Evolutionary conservation across 2,113 vertebrate species (phyloP).

Genomic region (Nibea coibor): DNA sequence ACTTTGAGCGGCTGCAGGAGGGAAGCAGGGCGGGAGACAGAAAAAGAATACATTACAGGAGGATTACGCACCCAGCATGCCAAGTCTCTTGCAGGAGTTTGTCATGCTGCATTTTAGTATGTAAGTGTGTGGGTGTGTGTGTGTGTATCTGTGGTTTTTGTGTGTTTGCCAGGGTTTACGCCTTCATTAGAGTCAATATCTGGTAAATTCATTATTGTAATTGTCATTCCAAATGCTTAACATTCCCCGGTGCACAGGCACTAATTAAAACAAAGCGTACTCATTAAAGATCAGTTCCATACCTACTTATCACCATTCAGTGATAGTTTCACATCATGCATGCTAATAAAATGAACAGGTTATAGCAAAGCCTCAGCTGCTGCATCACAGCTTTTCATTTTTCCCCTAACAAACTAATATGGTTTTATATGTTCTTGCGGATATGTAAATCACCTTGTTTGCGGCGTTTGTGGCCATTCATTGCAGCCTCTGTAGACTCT

Average conservation of each 20-base stretch:
- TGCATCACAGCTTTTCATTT: constrained; percentile 2
- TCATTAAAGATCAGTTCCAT: constrained; percentile 68
- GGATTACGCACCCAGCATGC: constrained; percentile 60
- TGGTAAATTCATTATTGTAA: constrained; percentile 55
- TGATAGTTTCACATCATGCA: constrained; percentile 57
- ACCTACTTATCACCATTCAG: constrained; percentile 59
- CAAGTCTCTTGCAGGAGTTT: constrained; percentile 65
- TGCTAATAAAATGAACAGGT: constrained; percentile 50
- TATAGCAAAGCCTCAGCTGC: background rate
- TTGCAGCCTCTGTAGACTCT: constrained; percentile 50
- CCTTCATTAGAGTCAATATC: constrained; percentile 53
- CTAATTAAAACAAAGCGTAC: constrained; percentile 68
- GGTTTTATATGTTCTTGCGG: constrained; percentile 12
- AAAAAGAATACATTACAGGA: constrained; percentile 68
- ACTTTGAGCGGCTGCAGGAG: constrained; percentile 52
- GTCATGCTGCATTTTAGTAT: constrained; percentile 65
- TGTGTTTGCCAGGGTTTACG: constrained; percentile 33
- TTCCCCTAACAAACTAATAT: constrained; percentile 16
- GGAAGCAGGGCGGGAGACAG: constrained; percentile 25
- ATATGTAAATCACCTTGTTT: constrained; percentile 56
- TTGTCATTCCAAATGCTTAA: constrained; percentile 52
- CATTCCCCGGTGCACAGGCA: constrained; percentile 30
- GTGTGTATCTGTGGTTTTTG: constrained; percentile 1
- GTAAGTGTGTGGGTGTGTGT: constrained; percentile 30
- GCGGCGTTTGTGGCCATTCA: constrained; percentile 54